Conservation (phyloP, 2,113 vertebrate genomes). For the Tonatia bakeri region DNA sequence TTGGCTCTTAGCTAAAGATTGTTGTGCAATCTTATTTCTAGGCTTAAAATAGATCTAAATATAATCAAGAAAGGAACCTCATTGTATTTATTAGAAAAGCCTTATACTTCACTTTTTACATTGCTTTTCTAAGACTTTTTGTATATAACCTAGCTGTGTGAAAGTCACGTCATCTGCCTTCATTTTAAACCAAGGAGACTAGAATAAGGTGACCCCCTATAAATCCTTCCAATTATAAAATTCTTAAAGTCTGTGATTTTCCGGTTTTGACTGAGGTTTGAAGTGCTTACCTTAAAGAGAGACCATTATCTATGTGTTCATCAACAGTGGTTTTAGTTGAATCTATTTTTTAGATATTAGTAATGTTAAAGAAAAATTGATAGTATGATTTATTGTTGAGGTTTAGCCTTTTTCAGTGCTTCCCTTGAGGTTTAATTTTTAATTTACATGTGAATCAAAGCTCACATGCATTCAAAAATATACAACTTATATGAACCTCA, state of each 20-base stretch:
- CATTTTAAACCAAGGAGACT: not conserved
- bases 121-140: constrained; percentile 24
- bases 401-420: not conserved
- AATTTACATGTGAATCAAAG: constrained; percentile 22
- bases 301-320: not conserved
- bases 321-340: not conserved
- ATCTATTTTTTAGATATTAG: constrained; percentile 1
- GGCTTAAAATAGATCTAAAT: constrained; percentile 62
- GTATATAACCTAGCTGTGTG: not conserved
- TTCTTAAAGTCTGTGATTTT: not conserved
- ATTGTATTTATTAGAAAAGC: constrained; percentile 13
- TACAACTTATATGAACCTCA: not conserved
- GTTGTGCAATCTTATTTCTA: constrained; percentile 53
- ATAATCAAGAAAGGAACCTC: constrained; percentile 17
- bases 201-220: not conserved
- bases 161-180: constrained; percentile 1
- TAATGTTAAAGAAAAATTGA: constrained; percentile 35
- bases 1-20: constrained; percentile 48
- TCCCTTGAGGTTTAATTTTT: not conserved
- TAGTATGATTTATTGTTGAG: not conserved
- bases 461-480: not conserved
- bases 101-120: not conserved
- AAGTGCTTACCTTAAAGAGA: not conserved
- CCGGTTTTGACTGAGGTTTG: not conserved
- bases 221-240: constrained; percentile 27